These are phyloP conservation scores for Drosophila peninsularis DNA, from an alignment of 2,888 invertebrate species.

Conservation along the genomic window DNA sequence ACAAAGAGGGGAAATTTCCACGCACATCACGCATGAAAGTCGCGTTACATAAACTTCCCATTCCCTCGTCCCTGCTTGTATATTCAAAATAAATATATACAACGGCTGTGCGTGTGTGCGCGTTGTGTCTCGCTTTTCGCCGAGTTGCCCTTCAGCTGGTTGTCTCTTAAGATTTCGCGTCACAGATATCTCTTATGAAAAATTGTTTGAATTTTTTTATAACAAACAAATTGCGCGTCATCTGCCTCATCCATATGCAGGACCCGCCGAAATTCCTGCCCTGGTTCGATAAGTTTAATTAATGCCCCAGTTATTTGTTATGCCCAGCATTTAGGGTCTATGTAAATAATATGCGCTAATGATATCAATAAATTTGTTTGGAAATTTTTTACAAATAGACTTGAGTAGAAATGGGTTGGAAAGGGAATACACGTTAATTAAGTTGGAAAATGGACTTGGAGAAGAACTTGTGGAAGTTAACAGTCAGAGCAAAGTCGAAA, in stretches of 20 bases:
- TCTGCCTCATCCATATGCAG: conserved; percentile 37
- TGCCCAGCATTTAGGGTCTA: conserved; percentile 18
- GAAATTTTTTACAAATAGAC: conserved; percentile 6
- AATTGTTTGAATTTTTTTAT: conserved; percentile 46
- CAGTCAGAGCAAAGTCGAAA: not conserved
- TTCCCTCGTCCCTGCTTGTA: conserved; percentile 11
- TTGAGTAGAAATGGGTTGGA: not conserved
- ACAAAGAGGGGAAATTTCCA: conserved; percentile 70
- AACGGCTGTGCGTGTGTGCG: conserved; percentile 5
- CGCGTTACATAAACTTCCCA: conserved; percentile 49
- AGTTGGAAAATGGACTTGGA: not conserved
- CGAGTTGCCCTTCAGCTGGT: conserved; percentile 23
- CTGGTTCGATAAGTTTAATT: conserved; percentile 58
- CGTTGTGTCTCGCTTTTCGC: conserved; percentile 49
- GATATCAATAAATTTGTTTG: conserved; percentile 46
- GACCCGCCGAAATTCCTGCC: conserved; percentile 10
- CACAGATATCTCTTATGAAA: conserved; percentile 62
- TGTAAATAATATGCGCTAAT: conserved; percentile 44
- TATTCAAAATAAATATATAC: conserved; percentile 6
- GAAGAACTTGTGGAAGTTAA: not conserved
- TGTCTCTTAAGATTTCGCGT: conserved; percentile 45
- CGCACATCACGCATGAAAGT: conserved; percentile 72
- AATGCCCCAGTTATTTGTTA: conserved; percentile 55
- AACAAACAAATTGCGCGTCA: conserved; percentile 52
- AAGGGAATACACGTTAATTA: not conserved